Conservation (phyloP, 2,797 vertebrate species). For the Perodicticus potto region DNA sequence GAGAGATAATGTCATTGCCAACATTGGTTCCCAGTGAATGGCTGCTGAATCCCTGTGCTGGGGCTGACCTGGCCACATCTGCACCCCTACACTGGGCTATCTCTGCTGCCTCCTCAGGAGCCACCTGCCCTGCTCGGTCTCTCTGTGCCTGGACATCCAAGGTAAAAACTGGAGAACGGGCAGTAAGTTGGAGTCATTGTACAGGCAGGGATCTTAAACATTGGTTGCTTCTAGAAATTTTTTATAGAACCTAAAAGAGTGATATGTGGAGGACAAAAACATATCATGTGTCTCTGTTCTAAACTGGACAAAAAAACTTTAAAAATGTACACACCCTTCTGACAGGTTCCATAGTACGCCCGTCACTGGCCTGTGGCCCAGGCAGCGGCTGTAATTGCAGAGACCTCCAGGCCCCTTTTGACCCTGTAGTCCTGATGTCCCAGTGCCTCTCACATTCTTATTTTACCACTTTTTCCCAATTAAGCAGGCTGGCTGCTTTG, state of each 20-base stretch:
- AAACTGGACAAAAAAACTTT: background rate
- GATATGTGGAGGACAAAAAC: background rate
- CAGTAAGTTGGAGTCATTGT: background rate
- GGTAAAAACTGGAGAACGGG: slow-evolving; percentile 62
- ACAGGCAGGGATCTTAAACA: background rate
- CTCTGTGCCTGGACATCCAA: slow-evolving; percentile 60
- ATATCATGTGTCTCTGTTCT: background rate
- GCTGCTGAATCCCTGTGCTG: background rate
- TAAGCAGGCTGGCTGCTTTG: background rate
- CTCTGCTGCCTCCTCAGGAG: slow-evolving; percentile 52
- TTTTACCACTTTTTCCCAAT: background rate
- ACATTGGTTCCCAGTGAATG: background rate
- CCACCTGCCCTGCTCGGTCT: background rate
- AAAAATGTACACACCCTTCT: background rate
- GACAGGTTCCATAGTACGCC: too few species aligned
- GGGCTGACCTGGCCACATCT: slow-evolving; percentile 43
- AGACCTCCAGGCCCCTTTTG: background rate
- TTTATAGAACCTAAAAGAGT: slow-evolving; percentile 31
- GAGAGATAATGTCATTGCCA: background rate
- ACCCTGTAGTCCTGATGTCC: background rate
- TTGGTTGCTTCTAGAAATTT: slow-evolving; percentile 54
- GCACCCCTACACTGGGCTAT: slow-evolving; percentile 15
- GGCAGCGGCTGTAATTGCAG: background rate
- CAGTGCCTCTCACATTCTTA: background rate
- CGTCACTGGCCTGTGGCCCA: background rate